These are phyloP conservation scores for Anguilla pacifica DNA, from an alignment of 2,797 vertebrate genomes.

Conservation along the genomic window DNA sequence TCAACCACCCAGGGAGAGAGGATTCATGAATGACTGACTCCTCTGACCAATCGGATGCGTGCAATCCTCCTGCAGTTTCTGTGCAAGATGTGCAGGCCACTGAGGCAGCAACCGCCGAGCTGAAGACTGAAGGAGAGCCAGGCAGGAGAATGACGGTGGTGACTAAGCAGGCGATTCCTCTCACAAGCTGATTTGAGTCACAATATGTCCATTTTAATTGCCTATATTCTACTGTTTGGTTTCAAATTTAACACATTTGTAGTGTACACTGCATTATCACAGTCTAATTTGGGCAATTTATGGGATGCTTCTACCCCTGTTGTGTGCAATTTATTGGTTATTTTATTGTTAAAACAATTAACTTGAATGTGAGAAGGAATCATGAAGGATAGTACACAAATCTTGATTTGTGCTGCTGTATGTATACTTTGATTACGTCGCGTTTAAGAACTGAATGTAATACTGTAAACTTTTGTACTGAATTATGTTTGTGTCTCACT, in stretches of 20 bases:
- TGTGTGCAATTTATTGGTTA: not conserved
- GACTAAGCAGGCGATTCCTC: not conserved
- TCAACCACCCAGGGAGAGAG: not conserved
- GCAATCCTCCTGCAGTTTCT: not conserved
- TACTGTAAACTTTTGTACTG: not conserved
- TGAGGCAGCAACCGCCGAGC: not conserved
- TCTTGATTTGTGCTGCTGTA: not conserved
- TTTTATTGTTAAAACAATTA: not conserved
- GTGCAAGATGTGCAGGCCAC: not conserved
- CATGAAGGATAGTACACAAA: not conserved
- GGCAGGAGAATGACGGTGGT: not conserved
- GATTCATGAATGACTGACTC: not conserved
- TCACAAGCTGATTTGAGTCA: too few species aligned
- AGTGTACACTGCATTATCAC: not conserved
- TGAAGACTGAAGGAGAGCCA: not conserved
- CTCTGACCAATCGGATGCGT: not conserved
- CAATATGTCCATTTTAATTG: not conserved
- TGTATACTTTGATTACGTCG: not conserved
- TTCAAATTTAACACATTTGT: not conserved
- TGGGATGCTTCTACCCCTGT: not conserved
- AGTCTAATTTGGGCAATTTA: not conserved
- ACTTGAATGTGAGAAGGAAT: not conserved
- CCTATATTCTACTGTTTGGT: not conserved
- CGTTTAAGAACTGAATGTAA: not conserved
- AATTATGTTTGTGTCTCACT: not conserved